Conservation (phyloP, 1,140 invertebrate species). For the Lanistes nyassanus region DNA sequence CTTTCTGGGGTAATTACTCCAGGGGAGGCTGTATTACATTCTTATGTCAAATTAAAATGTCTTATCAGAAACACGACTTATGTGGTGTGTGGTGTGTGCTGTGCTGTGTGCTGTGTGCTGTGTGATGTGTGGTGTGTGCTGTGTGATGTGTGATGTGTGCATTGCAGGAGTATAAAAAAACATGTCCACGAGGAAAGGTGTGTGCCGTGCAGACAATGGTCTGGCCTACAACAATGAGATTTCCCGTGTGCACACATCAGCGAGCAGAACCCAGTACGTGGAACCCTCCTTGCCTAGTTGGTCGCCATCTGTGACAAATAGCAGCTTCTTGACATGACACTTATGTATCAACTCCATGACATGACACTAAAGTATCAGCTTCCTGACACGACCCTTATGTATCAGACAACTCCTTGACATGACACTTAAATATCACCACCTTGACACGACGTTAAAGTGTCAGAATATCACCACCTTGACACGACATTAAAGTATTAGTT, state of each 20-base stretch:
- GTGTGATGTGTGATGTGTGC: not conserved
- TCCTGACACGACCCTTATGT: not conserved
- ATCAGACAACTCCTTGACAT: too few relatives aligned
- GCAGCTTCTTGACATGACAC: not conserved
- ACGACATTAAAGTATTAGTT: too few relatives aligned
- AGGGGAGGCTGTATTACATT: too few relatives aligned
- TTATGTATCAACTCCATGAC: not conserved
- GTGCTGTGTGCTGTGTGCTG: too few relatives aligned
- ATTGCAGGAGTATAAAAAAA: conserved; percentile 34
- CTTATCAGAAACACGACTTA: too few relatives aligned
- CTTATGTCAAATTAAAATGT: too few relatives aligned
- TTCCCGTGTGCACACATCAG: conserved; percentile 38
- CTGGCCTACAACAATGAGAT: conserved; percentile 34
- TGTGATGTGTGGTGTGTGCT: too few relatives aligned
- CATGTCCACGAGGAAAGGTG: conserved; percentile 35
- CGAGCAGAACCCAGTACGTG: conserved; percentile 17
- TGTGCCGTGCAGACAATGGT: conserved; percentile 37
- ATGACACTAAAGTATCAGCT: not conserved
- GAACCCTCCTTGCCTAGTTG: not conserved
- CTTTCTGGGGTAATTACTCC: too few relatives aligned
- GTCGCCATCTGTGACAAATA: not conserved
- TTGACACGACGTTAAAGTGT: too few relatives aligned
- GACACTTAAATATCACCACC: too few relatives aligned
- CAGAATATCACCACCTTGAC: too few relatives aligned
- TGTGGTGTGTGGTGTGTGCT: too few relatives aligned